Evolutionary conservation across 2,888 invertebrate species (phyloP), one percentile per base, ranked within the genome.

Genomic region (Allophyes oxyacanthae): DNA sequence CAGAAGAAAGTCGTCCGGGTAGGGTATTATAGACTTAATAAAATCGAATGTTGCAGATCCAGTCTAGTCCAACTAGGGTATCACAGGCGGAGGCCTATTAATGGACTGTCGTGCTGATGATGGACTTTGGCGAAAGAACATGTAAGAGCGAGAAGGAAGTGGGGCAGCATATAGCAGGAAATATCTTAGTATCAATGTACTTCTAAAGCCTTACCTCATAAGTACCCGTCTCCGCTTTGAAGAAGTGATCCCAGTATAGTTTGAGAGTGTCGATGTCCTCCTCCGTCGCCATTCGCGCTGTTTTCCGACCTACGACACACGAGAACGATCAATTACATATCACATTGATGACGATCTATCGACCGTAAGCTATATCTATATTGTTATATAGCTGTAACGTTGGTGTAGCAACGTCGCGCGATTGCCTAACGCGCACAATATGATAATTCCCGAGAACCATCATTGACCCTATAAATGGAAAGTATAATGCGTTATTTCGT

Each of bases 171-270:
- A n/a, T n/a, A n/a, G 20, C 20, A 20, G 2, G 20, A 4, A 20
- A 20, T 4, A 20, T 20, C 2, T 20, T 20, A 3, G 20, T 20
- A 20, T 20, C 20, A 20, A 20, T 28, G 28, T 8, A 28, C 1
- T 28, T 28, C 6, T 8, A 28, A 28, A 28, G 6, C 0, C 45
- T 79, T 85, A 95, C 96, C 95, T 95, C 95, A 84, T 95, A 95
- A 78, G 95, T 95, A 15, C 95, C 95, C 45, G 94, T 94, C 79
- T 95, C 95, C 8, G 95, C 94, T 76, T 94, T 95, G 85, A 95
- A 95, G 85, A 95, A 96, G 63, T 94, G 92, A 64, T 95, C 95
- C 95, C 96, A 96, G 74, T 95, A 93, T 52, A 94, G 71, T 78
- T 95, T 94, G 54, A 94, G 84, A 11, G 85, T 77, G 72, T 91